These are phyloP conservation scores for Hirtodrosophila confusa DNA, from an alignment of 2,888 invertebrate genomes.

Conservation along the genomic window DNA sequence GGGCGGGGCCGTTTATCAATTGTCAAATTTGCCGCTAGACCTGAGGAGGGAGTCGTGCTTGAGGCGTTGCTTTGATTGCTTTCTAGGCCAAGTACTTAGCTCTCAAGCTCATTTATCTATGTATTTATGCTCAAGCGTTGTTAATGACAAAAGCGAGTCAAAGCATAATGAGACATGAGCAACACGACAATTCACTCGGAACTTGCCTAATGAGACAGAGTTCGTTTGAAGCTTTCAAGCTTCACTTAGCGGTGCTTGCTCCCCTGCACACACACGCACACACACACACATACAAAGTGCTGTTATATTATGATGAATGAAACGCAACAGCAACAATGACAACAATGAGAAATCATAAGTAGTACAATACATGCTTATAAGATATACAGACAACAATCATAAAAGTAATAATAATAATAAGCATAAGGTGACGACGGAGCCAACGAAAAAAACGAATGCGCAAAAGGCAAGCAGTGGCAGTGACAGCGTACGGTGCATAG, in stretches of 20 bases:
- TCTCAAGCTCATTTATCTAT: slow-evolving; percentile 45
- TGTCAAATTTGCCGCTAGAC: slow-evolving; percentile 12
- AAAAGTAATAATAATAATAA: slow-evolving; percentile 73
- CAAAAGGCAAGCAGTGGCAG: slow-evolving; percentile 62
- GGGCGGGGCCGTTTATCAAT: slow-evolving; percentile 16
- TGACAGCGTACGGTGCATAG: slow-evolving; percentile 2
- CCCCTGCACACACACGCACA: slow-evolving; percentile 18
- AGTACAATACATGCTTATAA: slow-evolving; percentile 38
- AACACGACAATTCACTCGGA: slow-evolving; percentile 46
- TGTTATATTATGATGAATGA: slow-evolving; percentile 77
- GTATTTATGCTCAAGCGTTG: slow-evolving; percentile 42
- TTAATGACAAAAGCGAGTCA: slow-evolving; percentile 63
- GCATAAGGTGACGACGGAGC: slow-evolving; percentile 77
- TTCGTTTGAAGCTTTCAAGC: slow-evolving; percentile 63
- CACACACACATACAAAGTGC: slow-evolving; percentile 45
- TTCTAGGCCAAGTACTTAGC: slow-evolving; percentile 77
- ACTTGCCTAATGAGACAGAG: slow-evolving; percentile 65
- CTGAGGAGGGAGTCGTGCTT: slow-evolving; percentile 3
- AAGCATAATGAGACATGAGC: slow-evolving; percentile 73
- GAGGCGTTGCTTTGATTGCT: slow-evolving; percentile 60
- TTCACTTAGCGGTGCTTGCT: slow-evolving; percentile 70
- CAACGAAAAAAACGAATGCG: slow-evolving; percentile 69
- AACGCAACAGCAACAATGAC: slow-evolving; percentile 49
- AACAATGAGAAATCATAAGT: slow-evolving; percentile 77
- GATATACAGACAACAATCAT: slow-evolving; percentile 66